Evolutionary conservation across 2,888 invertebrate species (phyloP), one percentile per base, ranked within the genome.

Genomic region (Agrotis puta): DNA sequence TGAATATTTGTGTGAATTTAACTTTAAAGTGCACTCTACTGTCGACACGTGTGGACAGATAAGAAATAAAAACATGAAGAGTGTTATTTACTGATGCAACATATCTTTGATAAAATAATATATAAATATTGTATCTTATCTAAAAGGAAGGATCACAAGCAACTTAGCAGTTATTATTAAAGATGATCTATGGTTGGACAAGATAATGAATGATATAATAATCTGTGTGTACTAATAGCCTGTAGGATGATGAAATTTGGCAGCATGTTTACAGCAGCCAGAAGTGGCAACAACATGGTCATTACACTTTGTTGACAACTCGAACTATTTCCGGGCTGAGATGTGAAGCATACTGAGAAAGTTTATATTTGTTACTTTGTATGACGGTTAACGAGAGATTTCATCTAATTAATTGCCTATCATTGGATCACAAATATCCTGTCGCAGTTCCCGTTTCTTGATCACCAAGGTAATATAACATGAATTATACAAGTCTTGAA

Each of bases 161-260:
- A 20, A 57, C 58, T 50, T 33, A 61, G 51, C 58, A 47, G n/a
- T 39, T 33, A 18, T 7, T 68, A 43, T 57, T 59, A 27, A 43
- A 61, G 6, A 50, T 50, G 59, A 45, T 71, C 54, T 61, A 47
- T 47, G 24, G 22, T 39, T 33, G 45, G 18, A 45, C 24, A 20
- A 39, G 65, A 43, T 48, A 22, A 33, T 61, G 48, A 59, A 33
- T 61, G 48, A 59, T 59, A 18, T 22, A 47, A 45, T 11, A 20
- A 56, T 53, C 18, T 45, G 13, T 73, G 22, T 53, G 33, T 56
- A 33, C 56, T 45, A 45, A 56, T 22, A 50, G 24, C 54, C 43
- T 64, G 16, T 33, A 7, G 24, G 27, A 74, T 75, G 75, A 75
- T 61, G 79, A 64, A 79, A 75, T 59, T 76, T 74, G 75, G 76